Conservation (phyloP, 2,113 vertebrate species). For the Grantiella picta region DNA sequence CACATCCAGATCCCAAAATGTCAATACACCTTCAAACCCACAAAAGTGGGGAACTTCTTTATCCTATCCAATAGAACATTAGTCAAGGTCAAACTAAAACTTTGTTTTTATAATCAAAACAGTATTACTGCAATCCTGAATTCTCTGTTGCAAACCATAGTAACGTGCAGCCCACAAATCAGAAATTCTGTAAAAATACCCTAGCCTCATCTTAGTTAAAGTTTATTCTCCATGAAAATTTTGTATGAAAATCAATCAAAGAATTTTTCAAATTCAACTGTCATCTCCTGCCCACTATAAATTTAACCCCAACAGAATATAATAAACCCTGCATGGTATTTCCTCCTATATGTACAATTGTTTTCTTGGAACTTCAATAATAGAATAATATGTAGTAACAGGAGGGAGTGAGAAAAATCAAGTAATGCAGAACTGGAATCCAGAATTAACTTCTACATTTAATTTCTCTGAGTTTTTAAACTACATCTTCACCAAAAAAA, state of each 20-base stretch:
- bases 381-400: background rate
- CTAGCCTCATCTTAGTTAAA: background rate
- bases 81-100: background rate
- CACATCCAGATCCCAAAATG: background rate
- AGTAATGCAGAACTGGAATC: background rate
- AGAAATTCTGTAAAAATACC: slow-evolving; percentile 31
- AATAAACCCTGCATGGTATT: background rate
- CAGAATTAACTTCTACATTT: background rate
- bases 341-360: background rate
- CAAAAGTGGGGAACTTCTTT: background rate
- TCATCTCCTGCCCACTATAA: background rate
- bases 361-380: background rate
- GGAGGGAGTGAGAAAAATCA: background rate
- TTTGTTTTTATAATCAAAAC: background rate
- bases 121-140: background rate
- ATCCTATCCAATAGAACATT: background rate
- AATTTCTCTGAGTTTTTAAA: background rate
- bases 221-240: slow-evolving; percentile 20
- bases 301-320: background rate
- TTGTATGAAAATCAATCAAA: background rate
- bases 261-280: background rate
- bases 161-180: background rate
- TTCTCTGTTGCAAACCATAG: background rate
- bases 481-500: background rate
- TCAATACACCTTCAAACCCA: background rate